Percentiles rank a stretch among this genome's conserved stretches.
These are phyloP conservation scores for Cydia strobilella DNA, from an alignment of 1,140 invertebrate species.

Conservation along the genomic window DNA sequence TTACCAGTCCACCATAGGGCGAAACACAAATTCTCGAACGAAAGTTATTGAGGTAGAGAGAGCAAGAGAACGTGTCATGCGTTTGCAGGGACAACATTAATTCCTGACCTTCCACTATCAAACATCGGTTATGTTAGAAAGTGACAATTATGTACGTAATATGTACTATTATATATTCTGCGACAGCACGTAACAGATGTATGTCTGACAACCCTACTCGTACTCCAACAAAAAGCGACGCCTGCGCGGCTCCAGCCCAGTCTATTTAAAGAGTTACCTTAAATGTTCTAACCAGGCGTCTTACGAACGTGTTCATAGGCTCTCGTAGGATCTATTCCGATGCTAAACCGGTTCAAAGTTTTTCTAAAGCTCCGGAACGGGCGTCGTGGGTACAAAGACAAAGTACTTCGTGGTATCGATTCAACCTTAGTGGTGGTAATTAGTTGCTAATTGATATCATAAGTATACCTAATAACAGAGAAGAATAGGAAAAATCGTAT, in stretches of 20 bases:
- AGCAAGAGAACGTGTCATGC: too few relatives aligned
- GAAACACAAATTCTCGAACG: too few relatives aligned
- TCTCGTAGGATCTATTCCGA: conserved; percentile 52
- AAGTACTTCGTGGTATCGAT: not conserved
- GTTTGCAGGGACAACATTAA: too few relatives aligned
- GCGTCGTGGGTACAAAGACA: conserved; percentile 56
- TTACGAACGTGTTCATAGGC: conserved; percentile 50
- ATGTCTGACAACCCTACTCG: not conserved
- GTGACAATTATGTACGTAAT: too few relatives aligned
- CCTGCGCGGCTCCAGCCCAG: conserved; percentile 9
- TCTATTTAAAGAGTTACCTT: conserved; percentile 31
- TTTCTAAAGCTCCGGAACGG: conserved; percentile 52
- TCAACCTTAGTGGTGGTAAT: not conserved
- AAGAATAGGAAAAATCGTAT: too few relatives aligned
- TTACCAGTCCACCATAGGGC: too few relatives aligned
- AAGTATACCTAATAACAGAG: too few relatives aligned
- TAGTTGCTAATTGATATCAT: not conserved
- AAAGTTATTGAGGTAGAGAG: too few relatives aligned
- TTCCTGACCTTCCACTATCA: too few relatives aligned
- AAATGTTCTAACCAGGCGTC: conserved; percentile 19
- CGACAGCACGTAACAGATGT: not conserved
- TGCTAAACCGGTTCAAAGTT: conserved; percentile 65
- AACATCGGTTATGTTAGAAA: too few relatives aligned
- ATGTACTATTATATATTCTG: too few relatives aligned
- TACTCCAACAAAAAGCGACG: not conserved